Conservation (phyloP, 2,888 invertebrate genomes). For the Norana najaformis region DNA sequence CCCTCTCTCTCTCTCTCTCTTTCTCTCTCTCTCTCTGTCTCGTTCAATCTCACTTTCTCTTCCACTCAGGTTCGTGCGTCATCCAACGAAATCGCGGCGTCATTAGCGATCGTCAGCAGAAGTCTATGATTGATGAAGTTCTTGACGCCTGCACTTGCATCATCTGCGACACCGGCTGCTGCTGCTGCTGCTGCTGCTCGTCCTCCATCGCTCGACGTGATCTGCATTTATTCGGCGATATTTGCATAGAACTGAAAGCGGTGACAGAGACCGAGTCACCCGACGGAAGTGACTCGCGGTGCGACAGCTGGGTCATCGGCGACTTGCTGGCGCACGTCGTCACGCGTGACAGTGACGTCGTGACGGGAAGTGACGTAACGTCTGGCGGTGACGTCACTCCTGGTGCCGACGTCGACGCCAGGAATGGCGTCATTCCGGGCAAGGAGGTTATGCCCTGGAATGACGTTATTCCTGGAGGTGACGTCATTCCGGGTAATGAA, state of each 20-base stretch:
- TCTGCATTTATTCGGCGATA: not conserved
- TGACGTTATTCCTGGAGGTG: not conserved
- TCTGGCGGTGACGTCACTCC: not conserved
- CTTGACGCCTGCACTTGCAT: not conserved
- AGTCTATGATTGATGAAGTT: not conserved
- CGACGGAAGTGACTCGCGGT: not conserved
- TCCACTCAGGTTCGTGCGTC: not conserved
- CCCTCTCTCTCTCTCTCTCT: not conserved
- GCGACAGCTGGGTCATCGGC: not conserved
- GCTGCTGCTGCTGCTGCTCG: not conserved
- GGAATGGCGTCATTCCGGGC: too few species aligned
- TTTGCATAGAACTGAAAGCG: not conserved
- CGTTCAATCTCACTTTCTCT: not conserved
- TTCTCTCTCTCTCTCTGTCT: not conserved
- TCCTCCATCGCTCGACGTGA: not conserved
- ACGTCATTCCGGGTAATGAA: not conserved
- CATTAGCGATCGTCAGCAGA: not conserved
- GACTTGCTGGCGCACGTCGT: not conserved
- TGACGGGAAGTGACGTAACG: not conserved
- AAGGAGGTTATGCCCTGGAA: not conserved
- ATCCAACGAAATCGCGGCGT: not conserved
- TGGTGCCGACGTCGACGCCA: too few species aligned
- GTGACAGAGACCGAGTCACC: not conserved
- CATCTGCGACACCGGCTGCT: not conserved
- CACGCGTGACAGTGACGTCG: not conserved